Base-by-base conservation (phyloP, 2,888 invertebrate genomes). In the Ditula angustiorana region DNA sequence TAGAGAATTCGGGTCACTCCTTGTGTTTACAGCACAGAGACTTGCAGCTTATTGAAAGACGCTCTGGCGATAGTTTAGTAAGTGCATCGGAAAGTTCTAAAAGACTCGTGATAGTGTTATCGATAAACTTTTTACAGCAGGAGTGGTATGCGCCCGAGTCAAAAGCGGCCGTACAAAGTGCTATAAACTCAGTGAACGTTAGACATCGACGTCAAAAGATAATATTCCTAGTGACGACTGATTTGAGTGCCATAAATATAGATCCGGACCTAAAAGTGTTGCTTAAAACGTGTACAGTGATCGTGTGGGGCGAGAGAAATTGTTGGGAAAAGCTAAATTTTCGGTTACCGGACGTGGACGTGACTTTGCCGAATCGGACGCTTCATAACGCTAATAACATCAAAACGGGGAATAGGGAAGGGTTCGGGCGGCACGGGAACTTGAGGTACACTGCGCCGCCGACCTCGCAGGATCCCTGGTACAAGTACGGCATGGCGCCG, bases 311-410 rank as follows among this genome's bases (percentile, higher is more conserved):
- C 70, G 97, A 97, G 81, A 95, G 95, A 72, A 94, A 96, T 76
- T 98, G 98, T 94, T 97, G 97, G 97, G 96, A 97, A 79, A 97
- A 97, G 87, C 93, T 98, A 79, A 95, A 96, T 85, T 95, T 94
- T 93, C 96, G 96, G 74, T 95, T 97, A 94, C 97, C 97, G 72
- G 96, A 97, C 85, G 95, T 96, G 74, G 93, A 93, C 82, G 90
- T 93, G 82, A 93, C 93, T 70, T 87, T 94, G 67, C 94, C 94
- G 73, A 92, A 93, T 87, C 93, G 93, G 88, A 93, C 93, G 87
- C 88, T 93, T 81, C 92, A 93, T 81, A 91, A 87, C 71, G 86
- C 92, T 69, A 91, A 89, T 82, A 92, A 90, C 76, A 77, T 91
- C 69, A 93, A 93, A 82, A 87, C 84, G 81, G 81, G 84, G 79